These are phyloP conservation scores for Clarias gariepinus DNA, from an alignment of 2,113 vertebrate genomes.

Conservation along the genomic window DNA sequence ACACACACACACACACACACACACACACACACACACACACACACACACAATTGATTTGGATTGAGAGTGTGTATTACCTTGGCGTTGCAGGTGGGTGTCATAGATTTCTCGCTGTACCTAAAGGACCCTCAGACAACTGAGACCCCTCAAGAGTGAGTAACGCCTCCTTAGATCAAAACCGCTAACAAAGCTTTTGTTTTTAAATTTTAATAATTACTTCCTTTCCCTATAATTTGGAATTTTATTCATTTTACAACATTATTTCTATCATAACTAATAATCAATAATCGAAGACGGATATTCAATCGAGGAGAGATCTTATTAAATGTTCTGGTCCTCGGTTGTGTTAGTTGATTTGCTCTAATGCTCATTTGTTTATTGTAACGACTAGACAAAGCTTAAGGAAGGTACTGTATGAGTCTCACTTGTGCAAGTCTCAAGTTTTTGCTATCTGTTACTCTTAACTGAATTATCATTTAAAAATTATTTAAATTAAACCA, in stretches of 20 bases:
- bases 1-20: background rate
- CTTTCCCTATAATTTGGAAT: background rate
- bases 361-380: background rate
- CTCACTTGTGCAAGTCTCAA: background rate
- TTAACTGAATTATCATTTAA: too few species aligned
- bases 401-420: too few species aligned
- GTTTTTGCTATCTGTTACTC: too few species aligned
- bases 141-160: conserved; percentile 84
- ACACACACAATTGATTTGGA: background rate
- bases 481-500: too few species aligned
- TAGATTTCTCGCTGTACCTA: conserved; percentile 96
- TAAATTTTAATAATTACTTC: background rate
- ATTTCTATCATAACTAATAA: too few species aligned
- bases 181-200: background rate
- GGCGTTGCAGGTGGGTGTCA: conserved; percentile 85
- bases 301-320: too few species aligned
- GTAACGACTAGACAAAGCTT: background rate
- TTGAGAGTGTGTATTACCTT: background rate
- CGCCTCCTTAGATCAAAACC: background rate
- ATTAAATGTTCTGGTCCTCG: background rate
- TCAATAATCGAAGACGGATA: too few species aligned
- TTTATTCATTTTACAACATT: too few species aligned
- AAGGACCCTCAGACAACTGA: conserved; percentile 83
- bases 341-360: background rate
- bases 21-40: background rate